phyloP scores from a whole-genome alignment of 2,888 invertebrate genomes.

The Xestia sexstrigata region DNA sequence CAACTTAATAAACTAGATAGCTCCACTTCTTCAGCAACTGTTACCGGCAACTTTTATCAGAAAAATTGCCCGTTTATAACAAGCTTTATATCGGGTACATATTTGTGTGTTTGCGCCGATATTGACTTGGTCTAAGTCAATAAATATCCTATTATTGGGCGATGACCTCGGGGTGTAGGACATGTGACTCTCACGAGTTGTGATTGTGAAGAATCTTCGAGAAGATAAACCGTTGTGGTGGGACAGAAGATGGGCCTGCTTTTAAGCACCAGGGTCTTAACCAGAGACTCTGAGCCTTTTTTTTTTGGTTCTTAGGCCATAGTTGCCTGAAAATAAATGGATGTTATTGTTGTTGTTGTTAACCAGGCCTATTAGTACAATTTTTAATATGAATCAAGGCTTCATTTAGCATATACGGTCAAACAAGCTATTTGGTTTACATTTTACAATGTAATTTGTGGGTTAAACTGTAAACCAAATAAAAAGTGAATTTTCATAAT shows the following conservation, averaged over 20 bases:
- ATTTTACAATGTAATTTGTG: too few relatives aligned
- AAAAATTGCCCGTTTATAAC: not conserved
- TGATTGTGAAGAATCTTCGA: constrained; percentile 13
- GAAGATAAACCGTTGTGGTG: not conserved
- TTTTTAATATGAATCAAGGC: not conserved
- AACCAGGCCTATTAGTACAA: not conserved
- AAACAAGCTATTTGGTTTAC: too few relatives aligned
- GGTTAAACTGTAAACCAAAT: too few relatives aligned
- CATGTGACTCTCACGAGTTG: constrained; percentile 13
- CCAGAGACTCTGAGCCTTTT: too few relatives aligned
- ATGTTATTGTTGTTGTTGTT: too few relatives aligned
- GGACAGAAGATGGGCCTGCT: not conserved
- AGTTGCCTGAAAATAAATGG: too few relatives aligned
- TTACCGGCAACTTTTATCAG: not conserved
- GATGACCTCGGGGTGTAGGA: constrained; percentile 29
- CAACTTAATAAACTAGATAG: not conserved
- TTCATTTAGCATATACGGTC: not conserved
- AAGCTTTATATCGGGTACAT: constrained; percentile 35
- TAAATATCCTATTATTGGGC: constrained; percentile 62
- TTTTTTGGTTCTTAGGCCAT: too few relatives aligned
- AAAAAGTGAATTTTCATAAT: too few relatives aligned
- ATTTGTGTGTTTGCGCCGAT: constrained; percentile 45
- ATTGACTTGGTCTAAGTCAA: constrained; percentile 62
- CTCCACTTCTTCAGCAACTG: not conserved
- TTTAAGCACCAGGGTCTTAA: not conserved